Evolutionary conservation across 2,888 invertebrate species (phyloP).

Genomic region (Esperia sulphurella): DNA sequence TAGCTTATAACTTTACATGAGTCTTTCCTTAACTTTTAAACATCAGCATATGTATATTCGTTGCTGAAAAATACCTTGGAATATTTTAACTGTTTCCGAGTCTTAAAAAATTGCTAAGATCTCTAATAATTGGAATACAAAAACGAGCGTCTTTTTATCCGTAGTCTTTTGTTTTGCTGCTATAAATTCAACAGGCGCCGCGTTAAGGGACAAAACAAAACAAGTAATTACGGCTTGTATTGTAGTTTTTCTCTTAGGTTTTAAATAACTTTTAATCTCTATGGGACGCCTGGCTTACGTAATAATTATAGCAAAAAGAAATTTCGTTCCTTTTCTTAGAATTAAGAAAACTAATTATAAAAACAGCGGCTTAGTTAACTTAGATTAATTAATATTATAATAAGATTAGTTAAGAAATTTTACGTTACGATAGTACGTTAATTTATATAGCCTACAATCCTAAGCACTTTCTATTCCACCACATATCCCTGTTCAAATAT

Average conservation of each 20-base stretch:
- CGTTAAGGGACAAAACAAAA: conserved; percentile 16
- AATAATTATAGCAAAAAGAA: background rate
- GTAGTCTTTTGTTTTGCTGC: conserved; percentile 22
- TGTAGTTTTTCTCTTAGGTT: conserved; percentile 13
- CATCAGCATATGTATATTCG: too few relatives aligned
- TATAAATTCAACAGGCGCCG: conserved; percentile 12
- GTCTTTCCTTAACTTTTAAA: too few relatives aligned
- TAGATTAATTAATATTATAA: too few relatives aligned
- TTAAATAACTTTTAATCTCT: conserved; percentile 18
- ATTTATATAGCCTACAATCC: too few relatives aligned
- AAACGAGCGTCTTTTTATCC: background rate
- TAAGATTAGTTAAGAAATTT: too few relatives aligned
- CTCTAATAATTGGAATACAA: conserved; percentile 14
- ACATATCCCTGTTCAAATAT: too few relatives aligned
- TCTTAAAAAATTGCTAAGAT: too few relatives aligned
- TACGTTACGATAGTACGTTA: too few relatives aligned
- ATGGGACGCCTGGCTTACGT: background rate
- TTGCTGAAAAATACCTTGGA: too few relatives aligned
- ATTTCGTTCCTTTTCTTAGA: background rate
- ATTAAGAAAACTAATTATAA: background rate
- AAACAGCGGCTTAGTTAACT: too few relatives aligned
- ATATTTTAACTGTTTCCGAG: too few relatives aligned
- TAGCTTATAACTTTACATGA: background rate
- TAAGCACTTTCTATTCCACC: too few relatives aligned
- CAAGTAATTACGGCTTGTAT: conserved; percentile 16